These are phyloP conservation scores for Zapornia atra DNA, from an alignment of 2,113 vertebrate genomes.

Conservation along the genomic window DNA sequence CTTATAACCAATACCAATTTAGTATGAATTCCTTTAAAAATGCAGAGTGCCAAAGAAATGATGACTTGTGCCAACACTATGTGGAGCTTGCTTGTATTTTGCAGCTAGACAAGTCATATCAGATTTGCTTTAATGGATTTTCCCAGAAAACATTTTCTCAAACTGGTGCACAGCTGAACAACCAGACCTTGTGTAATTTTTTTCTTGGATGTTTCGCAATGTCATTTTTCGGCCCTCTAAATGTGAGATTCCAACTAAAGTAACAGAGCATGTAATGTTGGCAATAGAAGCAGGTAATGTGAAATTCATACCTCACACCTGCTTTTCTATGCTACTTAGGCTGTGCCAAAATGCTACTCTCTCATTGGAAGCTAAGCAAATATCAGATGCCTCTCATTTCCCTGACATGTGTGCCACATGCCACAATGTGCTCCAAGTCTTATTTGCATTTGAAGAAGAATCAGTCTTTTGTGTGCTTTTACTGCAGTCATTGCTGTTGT, in stretches of 20 bases:
- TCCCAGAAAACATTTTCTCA: conserved; percentile 23
- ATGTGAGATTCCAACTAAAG: background rate
- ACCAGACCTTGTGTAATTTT: background rate
- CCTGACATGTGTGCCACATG: conserved; percentile 6
- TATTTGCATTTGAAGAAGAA: conserved; percentile 50
- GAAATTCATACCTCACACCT: conserved; percentile 57
- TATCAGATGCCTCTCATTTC: conserved; percentile 53
- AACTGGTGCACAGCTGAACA: background rate
- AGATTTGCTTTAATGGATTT: conserved; percentile 30
- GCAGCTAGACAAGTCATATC: background rate
- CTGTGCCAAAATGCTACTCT: conserved; percentile 44
- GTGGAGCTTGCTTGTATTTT: background rate
- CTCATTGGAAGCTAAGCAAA: conserved; percentile 38
- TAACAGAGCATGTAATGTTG: conserved; percentile 9
- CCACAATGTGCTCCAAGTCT: conserved; percentile 1
- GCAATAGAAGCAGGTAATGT: conserved; percentile 48
- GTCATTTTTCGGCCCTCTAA: background rate
- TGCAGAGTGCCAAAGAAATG: background rate
- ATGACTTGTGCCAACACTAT: background rate
- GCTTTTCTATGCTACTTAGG: background rate
- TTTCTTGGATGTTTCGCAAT: background rate
- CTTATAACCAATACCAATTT: background rate
- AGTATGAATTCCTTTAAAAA: background rate
- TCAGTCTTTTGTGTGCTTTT: conserved; percentile 8
- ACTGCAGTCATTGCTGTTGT: background rate